Evolutionary conservation across 2,888 invertebrate genomes (phyloP), one percentile per base, ranked within the genome.

Genomic region (Oxyscelio sp.): DNA sequence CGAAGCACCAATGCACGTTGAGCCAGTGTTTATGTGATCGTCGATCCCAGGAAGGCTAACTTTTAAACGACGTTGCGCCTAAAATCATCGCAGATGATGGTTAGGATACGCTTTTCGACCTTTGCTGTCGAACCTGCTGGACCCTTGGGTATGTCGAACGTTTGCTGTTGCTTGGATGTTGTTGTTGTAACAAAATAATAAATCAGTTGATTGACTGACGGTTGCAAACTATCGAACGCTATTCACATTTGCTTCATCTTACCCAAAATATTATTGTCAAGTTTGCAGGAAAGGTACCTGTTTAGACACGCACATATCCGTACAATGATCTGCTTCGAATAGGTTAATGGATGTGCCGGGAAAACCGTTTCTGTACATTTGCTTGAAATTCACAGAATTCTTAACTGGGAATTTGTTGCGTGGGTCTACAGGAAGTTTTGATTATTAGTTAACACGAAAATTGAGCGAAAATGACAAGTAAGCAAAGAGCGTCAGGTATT

Each of bases 401-500:
- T n/a, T n/a, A n/a, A n/a, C n/a, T n/a, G n/a, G n/a, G n/a, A n/a
- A n/a, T n/a, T n/a, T n/a, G n/a, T n/a, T n/a, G n/a, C n/a, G n/a
- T n/a, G n/a, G n/a, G n/a, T n/a, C n/a, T n/a, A n/a, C n/a, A n/a
- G n/a, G n/a, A n/a, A n/a, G n/a, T n/a, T n/a, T n/a, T n/a, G n/a
- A n/a, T n/a, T n/a, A n/a, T n/a, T n/a, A n/a, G n/a, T n/a, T n/a
- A n/a, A n/a, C n/a, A n/a, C n/a, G n/a, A 63, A 61, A 70, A 70
- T 50, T 40, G 27, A 40, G 74, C 22, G 73, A 73, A 78, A 73
- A 73, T 52, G 71, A 77, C 56, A 52, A 70, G 56, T 40, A 15
- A 59, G 70, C 43, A 40, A 52, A 58, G 45, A 73, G 52, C 52
- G 75, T 63, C 84, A 71, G 86, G 86, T 86, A 86, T 87, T 87